Percentiles rank a stretch among this genome's conserved stretches.
Evolutionary conservation across 2,888 invertebrate genomes (phyloP).

Genomic region (Polymixis flavicincta): DNA sequence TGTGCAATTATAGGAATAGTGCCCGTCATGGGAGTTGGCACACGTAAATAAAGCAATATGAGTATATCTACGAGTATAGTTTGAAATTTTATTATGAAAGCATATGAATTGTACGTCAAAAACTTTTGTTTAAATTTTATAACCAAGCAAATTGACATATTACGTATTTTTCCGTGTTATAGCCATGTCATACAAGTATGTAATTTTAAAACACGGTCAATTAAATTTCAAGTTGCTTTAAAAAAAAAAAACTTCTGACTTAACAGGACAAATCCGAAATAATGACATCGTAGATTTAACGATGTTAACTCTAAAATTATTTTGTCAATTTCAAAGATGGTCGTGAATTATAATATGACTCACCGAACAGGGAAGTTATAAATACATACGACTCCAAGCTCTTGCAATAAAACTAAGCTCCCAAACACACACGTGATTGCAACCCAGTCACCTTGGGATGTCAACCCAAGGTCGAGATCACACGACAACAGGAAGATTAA

Average conservation of each 20-base stretch:
- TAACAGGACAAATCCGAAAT: not conserved
- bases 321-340: not conserved
- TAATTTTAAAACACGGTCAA: not conserved
- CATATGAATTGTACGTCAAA: not conserved
- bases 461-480: conserved; percentile 33
- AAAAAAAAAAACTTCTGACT: not conserved
- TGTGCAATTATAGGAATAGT: conserved; percentile 23
- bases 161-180: not conserved
- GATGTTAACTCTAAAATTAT: not conserved
- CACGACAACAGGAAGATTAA: conserved; percentile 34
- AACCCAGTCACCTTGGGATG: conserved; percentile 20
- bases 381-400: not conserved
- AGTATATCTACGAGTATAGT: not conserved
- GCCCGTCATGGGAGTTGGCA: not conserved
- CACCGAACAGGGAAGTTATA: not conserved
- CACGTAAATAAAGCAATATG: not conserved
- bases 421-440: conserved; percentile 3
- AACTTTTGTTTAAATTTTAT: no score
- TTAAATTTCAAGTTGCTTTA: not conserved
- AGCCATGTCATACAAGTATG: not conserved
- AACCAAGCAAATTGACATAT: not conserved
- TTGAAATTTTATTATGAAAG: no score
- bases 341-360: not conserved
- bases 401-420: not conserved
- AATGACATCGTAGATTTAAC: not conserved